Percentiles rank a stretch among this genome's conserved stretches.
These are phyloP conservation scores for Physeter macrocephalus DNA, from an alignment of 2,113 vertebrate species.

Conservation along the genomic window DNA sequence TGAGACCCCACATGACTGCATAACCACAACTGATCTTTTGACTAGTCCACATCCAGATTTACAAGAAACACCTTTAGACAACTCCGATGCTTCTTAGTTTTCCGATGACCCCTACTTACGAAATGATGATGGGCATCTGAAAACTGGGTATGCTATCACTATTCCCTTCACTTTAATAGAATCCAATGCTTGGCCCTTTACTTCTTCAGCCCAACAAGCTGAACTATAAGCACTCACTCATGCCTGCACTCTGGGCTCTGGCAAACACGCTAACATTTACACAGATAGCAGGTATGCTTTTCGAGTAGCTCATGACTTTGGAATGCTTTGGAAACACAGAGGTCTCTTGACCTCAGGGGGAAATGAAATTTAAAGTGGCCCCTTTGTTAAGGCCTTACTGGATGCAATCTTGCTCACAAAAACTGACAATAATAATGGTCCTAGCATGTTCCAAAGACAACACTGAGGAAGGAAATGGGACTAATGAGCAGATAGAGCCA, in stretches of 20 bases:
- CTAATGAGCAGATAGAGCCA: neutral
- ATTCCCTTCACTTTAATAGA: neutral
- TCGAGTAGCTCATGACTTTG: neutral
- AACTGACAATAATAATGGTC: neutral
- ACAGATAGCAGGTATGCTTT: neutral
- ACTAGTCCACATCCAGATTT: neutral
- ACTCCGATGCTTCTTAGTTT: neutral
- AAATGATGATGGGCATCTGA: neutral
- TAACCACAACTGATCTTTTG: neutral
- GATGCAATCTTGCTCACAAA: neutral
- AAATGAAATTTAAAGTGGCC: neutral
- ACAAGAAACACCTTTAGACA: neutral
- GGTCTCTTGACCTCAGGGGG: neutral
- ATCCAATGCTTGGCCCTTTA: neutral
- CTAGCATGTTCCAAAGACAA: neutral
- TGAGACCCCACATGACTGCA: neutral
- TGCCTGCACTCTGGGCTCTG: neutral
- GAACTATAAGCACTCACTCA: neutral
- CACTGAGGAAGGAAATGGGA: neutral
- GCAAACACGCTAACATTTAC: neutral
- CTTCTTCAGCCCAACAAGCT: neutral
- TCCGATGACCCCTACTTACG: neutral
- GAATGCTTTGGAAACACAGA: neutral
- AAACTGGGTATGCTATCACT: neutral
- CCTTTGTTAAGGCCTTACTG: neutral